A percentile compares a stretch with the other conserved stretches of the same genome.
These are phyloP conservation scores for Momotus momota DNA, from an alignment of 2,797 vertebrate species.

Conservation along the genomic window DNA sequence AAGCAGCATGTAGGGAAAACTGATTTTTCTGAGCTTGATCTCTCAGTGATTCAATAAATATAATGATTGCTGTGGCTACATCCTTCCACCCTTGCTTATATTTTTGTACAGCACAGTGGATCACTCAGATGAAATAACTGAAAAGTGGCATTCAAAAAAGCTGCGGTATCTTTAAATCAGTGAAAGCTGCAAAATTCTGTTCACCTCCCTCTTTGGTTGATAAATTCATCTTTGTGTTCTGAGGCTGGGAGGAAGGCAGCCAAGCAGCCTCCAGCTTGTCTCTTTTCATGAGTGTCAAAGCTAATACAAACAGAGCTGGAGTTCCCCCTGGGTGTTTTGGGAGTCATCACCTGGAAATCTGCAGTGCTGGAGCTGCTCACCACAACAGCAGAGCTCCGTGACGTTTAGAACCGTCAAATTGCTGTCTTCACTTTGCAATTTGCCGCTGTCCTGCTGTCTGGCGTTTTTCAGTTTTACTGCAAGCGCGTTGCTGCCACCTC, in stretches of 20 bases:
- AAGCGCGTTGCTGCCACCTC: not conserved
- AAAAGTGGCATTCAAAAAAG: not conserved
- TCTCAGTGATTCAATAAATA: not conserved
- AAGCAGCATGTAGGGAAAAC: not conserved
- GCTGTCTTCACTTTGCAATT: not conserved
- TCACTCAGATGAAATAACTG: not conserved
- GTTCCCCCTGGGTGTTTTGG: not conserved
- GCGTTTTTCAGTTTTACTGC: not conserved
- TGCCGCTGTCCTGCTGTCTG: not conserved
- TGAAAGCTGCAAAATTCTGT: not conserved
- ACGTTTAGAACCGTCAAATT: not conserved
- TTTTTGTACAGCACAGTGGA: not conserved
- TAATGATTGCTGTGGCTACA: not conserved
- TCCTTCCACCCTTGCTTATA: not conserved
- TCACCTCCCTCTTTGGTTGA: not conserved
- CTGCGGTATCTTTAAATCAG: not conserved
- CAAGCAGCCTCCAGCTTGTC: not conserved
- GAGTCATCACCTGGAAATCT: not conserved
- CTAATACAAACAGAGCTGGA: not conserved
- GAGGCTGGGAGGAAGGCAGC: not conserved
- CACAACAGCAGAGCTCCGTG: not conserved
- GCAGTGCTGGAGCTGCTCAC: accelerated
- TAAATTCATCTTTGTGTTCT: not conserved
- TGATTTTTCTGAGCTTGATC: not conserved
- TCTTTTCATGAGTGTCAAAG: not conserved